phyloP scores from a whole-genome alignment of 2,797 vertebrate species.

The Xerus rutilus region DNA sequence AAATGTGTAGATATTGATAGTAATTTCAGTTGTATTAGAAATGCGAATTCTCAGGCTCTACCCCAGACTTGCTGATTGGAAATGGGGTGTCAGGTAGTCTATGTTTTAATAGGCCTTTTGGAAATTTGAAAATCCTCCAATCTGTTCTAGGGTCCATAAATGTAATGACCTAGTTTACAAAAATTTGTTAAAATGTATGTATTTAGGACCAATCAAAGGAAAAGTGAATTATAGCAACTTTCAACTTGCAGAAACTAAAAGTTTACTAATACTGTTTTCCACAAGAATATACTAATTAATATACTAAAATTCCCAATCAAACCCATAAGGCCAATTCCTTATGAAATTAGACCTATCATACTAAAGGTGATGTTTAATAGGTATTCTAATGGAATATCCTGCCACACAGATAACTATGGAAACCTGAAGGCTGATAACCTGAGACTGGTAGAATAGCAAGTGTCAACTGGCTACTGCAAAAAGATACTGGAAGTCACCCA shows the following conservation, averaged over 20 bases:
- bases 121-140: not conserved
- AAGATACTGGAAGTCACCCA: not conserved
- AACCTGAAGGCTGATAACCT: not conserved
- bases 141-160: not conserved
- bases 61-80: not conserved
- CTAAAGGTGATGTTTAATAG: not conserved
- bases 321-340: not conserved
- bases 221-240: not conserved
- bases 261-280: not conserved
- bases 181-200: not conserved
- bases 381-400: not conserved
- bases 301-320: constrained; percentile 8
- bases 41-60: not conserved
- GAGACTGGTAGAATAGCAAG: not conserved
- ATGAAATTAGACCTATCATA: not conserved
- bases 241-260: constrained; percentile 22
- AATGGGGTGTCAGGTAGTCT: not conserved
- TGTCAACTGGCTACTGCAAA: not conserved
- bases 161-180: not conserved
- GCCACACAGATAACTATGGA: not conserved
- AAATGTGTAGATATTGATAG: not conserved
- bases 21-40: not conserved
- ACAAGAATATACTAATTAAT: not conserved
- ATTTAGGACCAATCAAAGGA: not conserved
- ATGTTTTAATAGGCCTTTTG: not conserved